Conservation (phyloP, 2,113 vertebrate genomes). For the Cercopithecus mona region DNA sequence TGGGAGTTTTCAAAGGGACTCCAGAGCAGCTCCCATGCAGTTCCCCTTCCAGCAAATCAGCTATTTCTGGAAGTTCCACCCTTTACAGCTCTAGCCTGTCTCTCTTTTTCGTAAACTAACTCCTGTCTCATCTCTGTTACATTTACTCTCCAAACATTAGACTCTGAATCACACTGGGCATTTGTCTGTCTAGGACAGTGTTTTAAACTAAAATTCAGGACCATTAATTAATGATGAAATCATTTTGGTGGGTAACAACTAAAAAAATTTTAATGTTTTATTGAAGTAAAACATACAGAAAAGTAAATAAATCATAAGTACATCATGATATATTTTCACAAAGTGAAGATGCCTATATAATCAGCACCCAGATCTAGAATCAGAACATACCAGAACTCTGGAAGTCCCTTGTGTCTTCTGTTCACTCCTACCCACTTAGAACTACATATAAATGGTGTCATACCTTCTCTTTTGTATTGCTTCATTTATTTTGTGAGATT, state of each 20-base stretch:
- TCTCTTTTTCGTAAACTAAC: neutral
- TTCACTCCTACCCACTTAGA: neutral
- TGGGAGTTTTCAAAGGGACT: neutral
- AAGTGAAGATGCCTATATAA: neutral
- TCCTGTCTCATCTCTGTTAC: neutral
- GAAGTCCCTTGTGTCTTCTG: neutral
- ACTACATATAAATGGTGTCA: neutral
- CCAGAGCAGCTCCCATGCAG: neutral
- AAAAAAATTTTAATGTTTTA: neutral
- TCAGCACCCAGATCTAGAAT: neutral
- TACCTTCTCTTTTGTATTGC: neutral
- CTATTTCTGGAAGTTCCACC: neutral
- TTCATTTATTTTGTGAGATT: neutral
- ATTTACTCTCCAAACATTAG: neutral
- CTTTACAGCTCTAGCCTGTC: neutral
- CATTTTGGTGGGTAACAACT: neutral
- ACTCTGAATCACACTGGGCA: neutral
- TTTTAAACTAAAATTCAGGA: constrained; percentile 5
- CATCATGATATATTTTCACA: neutral
- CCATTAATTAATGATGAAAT: neutral
- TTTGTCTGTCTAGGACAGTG: neutral
- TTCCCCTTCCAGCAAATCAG: neutral
- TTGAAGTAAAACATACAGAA: constrained; percentile 10
- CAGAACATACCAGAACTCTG: neutral
- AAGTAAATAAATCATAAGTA: neutral